phyloP scores from a whole-genome alignment of 92 coral and sea anemone genomes.

The Epizoanthus stellaris region DNA sequence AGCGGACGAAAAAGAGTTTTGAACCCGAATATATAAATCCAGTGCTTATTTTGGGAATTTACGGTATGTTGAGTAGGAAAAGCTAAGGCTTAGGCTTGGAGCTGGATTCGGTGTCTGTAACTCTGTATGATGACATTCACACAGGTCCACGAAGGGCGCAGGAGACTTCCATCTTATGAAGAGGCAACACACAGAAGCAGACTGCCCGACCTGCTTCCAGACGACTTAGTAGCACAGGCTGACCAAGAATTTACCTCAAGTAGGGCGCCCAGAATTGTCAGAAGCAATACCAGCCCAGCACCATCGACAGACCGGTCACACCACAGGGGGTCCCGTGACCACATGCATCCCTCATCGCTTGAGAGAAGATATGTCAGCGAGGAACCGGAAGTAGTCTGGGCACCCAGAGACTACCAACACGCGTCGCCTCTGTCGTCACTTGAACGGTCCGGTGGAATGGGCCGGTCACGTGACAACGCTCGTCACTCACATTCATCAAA shows the following conservation, averaged over 20 bases:
- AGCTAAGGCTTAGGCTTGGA: no score
- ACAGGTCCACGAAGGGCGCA: slow-evolving; percentile 33
- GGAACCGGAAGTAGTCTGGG: slow-evolving; percentile 37
- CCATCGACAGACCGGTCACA: neutral
- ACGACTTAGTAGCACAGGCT: slow-evolving; percentile 48
- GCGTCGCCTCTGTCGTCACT: slow-evolving; percentile 70
- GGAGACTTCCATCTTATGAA: slow-evolving; percentile 83
- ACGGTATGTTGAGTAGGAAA: no score
- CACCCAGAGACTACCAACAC: slow-evolving; percentile 39
- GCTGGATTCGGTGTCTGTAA: no score
- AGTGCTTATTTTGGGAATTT: no score
- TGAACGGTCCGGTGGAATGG: slow-evolving; percentile 59
- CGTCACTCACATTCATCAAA: slow-evolving; percentile 65
- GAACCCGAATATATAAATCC: no score
- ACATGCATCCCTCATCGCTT: slow-evolving; percentile 48
- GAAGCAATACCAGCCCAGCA: slow-evolving; percentile 45
- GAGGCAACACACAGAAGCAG: slow-evolving; percentile 76
- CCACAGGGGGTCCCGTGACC: slow-evolving; percentile 43
- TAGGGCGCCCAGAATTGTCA: slow-evolving; percentile 19
- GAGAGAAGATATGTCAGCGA: slow-evolving; percentile 47
- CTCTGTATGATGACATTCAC: no score
- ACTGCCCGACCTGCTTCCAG: slow-evolving; percentile 84
- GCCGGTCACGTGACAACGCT: slow-evolving; percentile 17
- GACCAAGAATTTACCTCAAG: slow-evolving; percentile 22
- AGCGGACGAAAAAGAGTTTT: no score